Percentiles rank a stretch among this genome's conserved stretches.
phyloP scores from a whole-genome alignment of 2,113 vertebrate genomes.

The Lagenorhynchus albirostris region DNA sequence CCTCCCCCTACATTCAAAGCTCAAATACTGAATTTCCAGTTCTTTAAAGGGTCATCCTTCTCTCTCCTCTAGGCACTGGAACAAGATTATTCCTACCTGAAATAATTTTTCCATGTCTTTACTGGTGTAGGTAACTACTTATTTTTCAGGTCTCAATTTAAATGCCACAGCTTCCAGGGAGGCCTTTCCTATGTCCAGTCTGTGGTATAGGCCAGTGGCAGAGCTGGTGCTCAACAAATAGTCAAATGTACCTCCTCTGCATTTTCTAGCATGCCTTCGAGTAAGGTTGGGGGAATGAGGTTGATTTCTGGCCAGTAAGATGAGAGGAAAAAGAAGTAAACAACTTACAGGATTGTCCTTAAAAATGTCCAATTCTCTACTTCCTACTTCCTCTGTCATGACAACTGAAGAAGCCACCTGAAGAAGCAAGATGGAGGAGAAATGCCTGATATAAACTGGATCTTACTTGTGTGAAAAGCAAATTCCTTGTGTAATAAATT shows the following conservation, averaged over 20 bases:
- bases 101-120: slow-evolving; percentile 12
- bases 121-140: not conserved
- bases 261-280: not conserved
- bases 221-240: not conserved
- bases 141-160: slow-evolving; percentile 13
- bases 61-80: not conserved
- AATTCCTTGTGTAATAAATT: not conserved
- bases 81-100: not conserved
- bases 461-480: not conserved
- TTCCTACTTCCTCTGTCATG: not conserved
- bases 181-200: not conserved
- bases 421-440: not conserved
- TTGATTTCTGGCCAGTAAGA: not conserved
- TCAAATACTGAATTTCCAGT: not conserved
- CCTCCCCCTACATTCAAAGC: not conserved
- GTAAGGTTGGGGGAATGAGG: not conserved
- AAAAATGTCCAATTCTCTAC: not conserved
- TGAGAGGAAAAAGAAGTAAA: not conserved
- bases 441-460: not conserved
- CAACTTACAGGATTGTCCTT: not conserved
- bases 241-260: not conserved
- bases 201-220: not conserved
- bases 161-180: not conserved
- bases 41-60: not conserved
- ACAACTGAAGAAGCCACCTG: not conserved